A percentile compares a stretch with the other conserved stretches of the same genome.
Conservation (phyloP, 2,888 invertebrate genomes). For the Tridacna gigas region DNA sequence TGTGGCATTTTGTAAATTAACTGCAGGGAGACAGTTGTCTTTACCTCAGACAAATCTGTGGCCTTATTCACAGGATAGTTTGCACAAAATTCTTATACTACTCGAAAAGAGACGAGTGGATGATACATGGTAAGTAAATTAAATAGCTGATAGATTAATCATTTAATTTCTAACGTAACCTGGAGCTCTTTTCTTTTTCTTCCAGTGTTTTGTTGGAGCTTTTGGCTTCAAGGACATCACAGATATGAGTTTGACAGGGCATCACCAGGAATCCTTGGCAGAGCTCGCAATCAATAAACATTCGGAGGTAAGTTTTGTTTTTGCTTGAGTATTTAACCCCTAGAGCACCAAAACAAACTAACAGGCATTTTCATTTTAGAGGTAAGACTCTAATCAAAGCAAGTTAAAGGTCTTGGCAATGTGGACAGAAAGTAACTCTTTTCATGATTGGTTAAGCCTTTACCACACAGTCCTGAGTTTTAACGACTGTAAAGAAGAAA, state of each 20-base stretch:
- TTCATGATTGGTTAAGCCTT: no score
- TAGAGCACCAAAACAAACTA: not conserved
- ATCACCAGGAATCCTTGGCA: slow-evolving; percentile 50
- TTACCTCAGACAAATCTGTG: no score
- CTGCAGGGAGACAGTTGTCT: no score
- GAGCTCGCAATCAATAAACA: slow-evolving; percentile 61
- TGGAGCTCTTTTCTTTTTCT: not conserved
- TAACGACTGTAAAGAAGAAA: no score
- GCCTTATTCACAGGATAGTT: no score
- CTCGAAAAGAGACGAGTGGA: not conserved
- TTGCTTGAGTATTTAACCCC: not conserved
- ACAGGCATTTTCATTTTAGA: not conserved
- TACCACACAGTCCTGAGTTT: no score
- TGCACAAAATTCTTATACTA: no score
- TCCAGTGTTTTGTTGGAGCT: slow-evolving; percentile 56
- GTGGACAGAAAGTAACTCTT: no score
- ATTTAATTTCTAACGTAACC: not conserved
- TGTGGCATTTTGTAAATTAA: no score
- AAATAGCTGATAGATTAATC: not conserved
- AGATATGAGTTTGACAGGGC: slow-evolving; percentile 56
- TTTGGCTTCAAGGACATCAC: slow-evolving; percentile 51
- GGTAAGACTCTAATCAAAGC: no score
- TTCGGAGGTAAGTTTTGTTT: slow-evolving; percentile 35
- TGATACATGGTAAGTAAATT: not conserved
- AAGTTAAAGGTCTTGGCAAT: no score